A percentile compares a stretch with the other conserved stretches of the same genome.
Evolutionary conservation across 2,113 vertebrate species (phyloP).

Genomic region (Alosa alosa): DNA sequence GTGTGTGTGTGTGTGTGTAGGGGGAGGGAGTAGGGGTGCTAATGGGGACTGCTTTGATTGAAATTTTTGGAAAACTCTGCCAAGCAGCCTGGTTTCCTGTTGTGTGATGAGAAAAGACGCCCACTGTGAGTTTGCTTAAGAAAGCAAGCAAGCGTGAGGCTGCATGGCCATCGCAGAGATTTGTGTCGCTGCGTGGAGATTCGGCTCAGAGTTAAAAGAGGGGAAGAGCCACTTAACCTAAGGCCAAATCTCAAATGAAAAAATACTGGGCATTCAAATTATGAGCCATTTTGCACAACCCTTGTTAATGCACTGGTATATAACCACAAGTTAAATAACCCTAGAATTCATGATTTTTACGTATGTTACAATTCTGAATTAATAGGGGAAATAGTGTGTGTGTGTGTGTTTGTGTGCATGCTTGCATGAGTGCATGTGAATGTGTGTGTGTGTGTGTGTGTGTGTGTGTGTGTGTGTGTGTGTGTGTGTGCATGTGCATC

Average conservation of each 20-base stretch:
- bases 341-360: no score
- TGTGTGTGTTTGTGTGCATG: no score
- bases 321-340: no score
- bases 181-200: neutral
- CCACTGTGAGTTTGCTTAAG: neutral
- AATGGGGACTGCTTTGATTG: neutral
- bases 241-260: neutral
- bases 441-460: no score
- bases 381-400: no score
- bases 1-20: neutral
- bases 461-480: no score
- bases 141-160: no score
- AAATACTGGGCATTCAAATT: neutral
- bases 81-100: neutral
- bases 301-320: no score
- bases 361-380: no score
- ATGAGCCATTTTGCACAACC: neutral
- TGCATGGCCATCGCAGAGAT: neutral
- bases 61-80: neutral
- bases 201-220: neutral
- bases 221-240: neutral
- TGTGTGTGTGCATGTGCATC: neutral
- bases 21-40: neutral
- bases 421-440: constrained; percentile 5
- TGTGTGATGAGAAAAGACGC: neutral